phyloP scores from a whole-genome alignment of 2,888 invertebrate genomes.

The Xylocampa areola region DNA sequence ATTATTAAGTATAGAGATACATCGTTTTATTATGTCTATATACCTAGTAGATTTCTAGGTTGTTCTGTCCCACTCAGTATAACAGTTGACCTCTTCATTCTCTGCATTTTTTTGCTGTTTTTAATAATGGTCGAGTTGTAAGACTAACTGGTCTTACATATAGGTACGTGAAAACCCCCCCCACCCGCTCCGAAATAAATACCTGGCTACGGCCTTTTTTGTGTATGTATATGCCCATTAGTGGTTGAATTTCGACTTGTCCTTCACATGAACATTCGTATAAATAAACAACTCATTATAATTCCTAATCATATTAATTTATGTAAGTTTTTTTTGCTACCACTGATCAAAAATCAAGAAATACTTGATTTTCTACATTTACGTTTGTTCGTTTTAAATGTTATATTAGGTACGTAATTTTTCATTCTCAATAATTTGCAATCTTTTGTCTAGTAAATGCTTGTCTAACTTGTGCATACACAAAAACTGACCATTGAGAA shows the following conservation, averaged over 20 bases:
- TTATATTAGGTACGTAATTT: constrained; percentile 18
- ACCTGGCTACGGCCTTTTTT: too few relatives aligned
- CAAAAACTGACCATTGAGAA: constrained; percentile 94
- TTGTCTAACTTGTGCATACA: constrained; percentile 93
- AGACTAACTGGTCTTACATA: too few relatives aligned
- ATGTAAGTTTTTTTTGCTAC: constrained; percentile 8
- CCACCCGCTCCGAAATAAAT: too few relatives aligned
- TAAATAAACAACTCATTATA: constrained; percentile 11
- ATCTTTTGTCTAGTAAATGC: constrained; percentile 86
- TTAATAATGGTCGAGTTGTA: too few relatives aligned
- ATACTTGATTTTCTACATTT: constrained; percentile 24
- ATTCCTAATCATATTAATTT: constrained; percentile 11
- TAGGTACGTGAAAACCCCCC: too few relatives aligned
- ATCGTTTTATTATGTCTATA: too few relatives aligned
- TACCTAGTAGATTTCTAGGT: too few relatives aligned
- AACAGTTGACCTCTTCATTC: too few relatives aligned
- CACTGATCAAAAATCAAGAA: constrained; percentile 11
- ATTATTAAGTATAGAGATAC: too few relatives aligned
- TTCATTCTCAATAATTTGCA: constrained; percentile 80
- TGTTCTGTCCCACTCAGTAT: too few relatives aligned
- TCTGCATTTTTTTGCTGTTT: too few relatives aligned
- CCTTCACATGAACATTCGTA: constrained; percentile 12
- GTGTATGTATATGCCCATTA: background rate
- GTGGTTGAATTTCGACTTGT: constrained; percentile 17
- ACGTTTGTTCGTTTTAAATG: background rate